Base-by-base conservation (phyloP, 2,797 vertebrate species). In the Anabacerthia variegaticeps region DNA sequence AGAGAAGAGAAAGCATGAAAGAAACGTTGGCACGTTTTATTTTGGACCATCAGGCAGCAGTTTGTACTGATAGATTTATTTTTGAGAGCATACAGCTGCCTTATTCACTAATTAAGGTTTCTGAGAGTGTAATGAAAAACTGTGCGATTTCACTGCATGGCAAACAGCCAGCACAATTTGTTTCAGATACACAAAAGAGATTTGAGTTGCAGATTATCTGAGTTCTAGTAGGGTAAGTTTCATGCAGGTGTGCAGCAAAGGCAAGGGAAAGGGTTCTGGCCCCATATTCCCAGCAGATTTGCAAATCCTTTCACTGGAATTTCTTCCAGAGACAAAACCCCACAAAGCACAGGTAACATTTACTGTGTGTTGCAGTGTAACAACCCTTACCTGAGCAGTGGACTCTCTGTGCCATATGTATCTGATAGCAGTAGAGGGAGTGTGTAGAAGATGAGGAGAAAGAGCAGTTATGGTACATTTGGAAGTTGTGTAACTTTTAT, bases 51-150 rank as follows among this genome's bases (percentile, higher is more conserved):
- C 95, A 93, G 87, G 63, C 59, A 90, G 75, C 72, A 75, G 74
- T 94, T 78, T 95, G 59, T 91, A 86, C 92, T 94, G 86, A 95
- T 89, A 71, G 92, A 97, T 95, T 78, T 92, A 95, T 93, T 97
- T 96, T 96, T 93, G 94, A 96, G 91, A 97, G 95, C 95, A 95
- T 96, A 95, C 95, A 97, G 95, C 96, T 97, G 96, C 93, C 95
- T 97, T 95, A 93, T 97, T 96, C 94, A 89, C 92, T 96, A 97
- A 97, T 96, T 94, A 96, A 77, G 75, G 87, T 79, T 96, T 97
- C 93, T 72, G 93, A 96, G 95, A 94, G 78, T 86, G 82, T 93
- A 96, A 95, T 81, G 95, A 95, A 97, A 97, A 97, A 92, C 69
- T 73, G 59, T 81, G 85, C 32, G 62, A 89, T 94, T 96, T 96